These are phyloP conservation scores for Pteropus rufus DNA, from an alignment of 2,797 vertebrate genomes.

Conservation along the genomic window DNA sequence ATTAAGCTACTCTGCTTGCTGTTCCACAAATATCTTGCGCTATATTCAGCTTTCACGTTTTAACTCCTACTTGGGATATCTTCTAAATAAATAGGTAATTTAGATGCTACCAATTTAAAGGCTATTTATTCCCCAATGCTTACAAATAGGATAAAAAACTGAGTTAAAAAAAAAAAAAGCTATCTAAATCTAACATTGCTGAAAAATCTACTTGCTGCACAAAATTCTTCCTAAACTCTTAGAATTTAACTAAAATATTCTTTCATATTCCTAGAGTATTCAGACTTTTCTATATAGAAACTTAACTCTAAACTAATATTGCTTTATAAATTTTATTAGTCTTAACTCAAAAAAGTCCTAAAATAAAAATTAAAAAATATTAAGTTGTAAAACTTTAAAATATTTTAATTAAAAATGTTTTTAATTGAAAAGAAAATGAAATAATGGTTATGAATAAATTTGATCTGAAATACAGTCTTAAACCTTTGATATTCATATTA, in stretches of 20 bases:
- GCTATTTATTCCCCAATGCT: neutral
- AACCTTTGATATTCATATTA: neutral
- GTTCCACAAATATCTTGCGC: neutral
- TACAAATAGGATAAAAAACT: neutral
- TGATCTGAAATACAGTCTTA: neutral
- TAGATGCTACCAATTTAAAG: neutral
- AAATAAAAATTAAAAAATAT: neutral
- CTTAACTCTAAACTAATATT: conserved; percentile 1
- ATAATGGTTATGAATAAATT: neutral
- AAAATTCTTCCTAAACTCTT: neutral
- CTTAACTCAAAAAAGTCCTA: neutral
- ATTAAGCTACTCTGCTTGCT: neutral
- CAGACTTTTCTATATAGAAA: conserved; percentile 7
- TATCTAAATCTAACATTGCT: neutral
- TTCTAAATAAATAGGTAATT: neutral
- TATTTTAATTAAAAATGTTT: neutral
- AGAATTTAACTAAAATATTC: neutral
- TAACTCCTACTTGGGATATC: neutral
- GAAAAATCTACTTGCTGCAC: neutral
- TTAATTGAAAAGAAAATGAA: neutral
- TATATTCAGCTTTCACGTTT: neutral
- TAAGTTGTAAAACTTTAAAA: neutral
- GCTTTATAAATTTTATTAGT: neutral
- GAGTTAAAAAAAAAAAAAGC: neutral
- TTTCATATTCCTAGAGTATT: conserved; percentile 10